Conservation (phyloP, 2,888 invertebrate genomes). For the Pollenia labialis region DNA sequence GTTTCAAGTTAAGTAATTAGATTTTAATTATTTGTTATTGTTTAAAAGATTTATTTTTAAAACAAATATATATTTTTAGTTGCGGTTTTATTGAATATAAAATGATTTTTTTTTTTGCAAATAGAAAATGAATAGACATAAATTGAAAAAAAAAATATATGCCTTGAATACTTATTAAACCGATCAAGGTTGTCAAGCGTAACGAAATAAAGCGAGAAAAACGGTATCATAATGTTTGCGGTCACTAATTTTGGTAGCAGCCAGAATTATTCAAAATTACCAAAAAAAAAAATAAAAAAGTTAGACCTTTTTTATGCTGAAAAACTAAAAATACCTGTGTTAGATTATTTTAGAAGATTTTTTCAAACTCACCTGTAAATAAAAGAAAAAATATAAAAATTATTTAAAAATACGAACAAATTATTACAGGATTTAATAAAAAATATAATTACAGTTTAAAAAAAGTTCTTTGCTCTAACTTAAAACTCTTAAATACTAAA, state of each 20-base stretch:
- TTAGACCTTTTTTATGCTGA: no score
- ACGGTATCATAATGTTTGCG: no score
- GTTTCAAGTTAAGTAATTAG: conserved; percentile 44
- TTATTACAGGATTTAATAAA: no score
- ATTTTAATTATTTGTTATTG: conserved; percentile 46
- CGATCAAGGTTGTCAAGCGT: conserved; percentile 8
- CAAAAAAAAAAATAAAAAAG: no score
- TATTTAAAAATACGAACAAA: not conserved
- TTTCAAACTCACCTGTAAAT: conserved; percentile 46
- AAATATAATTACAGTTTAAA: no score
- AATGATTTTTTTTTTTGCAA: not conserved
- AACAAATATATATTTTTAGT: conserved; percentile 19
- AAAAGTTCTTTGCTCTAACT: no score
- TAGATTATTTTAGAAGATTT: not conserved
- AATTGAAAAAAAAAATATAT: not conserved
- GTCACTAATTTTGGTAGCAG: no score
- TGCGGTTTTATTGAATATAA: conserved; percentile 28
- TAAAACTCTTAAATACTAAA: no score
- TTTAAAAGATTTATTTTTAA: conserved; percentile 25
- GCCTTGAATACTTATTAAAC: conserved; percentile 22
- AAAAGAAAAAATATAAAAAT: conserved; percentile 30
- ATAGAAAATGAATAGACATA: conserved; percentile 21
- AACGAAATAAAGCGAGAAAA: not conserved
- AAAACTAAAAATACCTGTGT: conserved; percentile 7
- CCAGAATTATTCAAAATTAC: not conserved